phyloP scores from a whole-genome alignment of 2,888 invertebrate genomes.

The Brachylomia viminalis region DNA sequence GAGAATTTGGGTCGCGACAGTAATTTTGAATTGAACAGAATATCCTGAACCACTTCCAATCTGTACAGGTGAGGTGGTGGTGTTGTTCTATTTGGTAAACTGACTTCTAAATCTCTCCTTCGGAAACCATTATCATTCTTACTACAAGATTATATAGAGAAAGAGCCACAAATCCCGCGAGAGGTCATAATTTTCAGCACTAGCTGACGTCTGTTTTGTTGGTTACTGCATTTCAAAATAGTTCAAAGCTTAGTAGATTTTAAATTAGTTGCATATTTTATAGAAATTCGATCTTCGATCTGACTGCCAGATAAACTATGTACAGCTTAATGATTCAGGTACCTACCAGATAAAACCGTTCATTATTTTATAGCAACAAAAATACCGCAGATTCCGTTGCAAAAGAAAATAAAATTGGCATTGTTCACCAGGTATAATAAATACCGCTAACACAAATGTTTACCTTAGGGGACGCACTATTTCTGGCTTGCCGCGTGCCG shows the following conservation, averaged over 20 bases:
- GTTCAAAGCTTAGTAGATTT: neutral
- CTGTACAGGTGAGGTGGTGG: too few species aligned
- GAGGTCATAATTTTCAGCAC: neutral
- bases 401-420: constrained; percentile 62
- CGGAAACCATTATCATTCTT: too few species aligned
- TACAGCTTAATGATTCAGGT: neutral
- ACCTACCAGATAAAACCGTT: neutral
- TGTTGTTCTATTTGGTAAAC: neutral
- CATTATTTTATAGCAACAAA: neutral
- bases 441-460: constrained; percentile 54
- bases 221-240: neutral
- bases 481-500: constrained; percentile 62
- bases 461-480: constrained; percentile 71
- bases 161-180: neutral
- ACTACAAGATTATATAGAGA: too few species aligned
- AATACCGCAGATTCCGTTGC: constrained; percentile 28
- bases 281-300: neutral
- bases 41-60: neutral
- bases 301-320: neutral
- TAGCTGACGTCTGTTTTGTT: neutral
- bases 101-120: too few species aligned
- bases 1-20: constrained; percentile 15
- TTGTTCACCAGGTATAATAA: constrained; percentile 65
- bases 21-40: neutral
- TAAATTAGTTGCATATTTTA: neutral